Evolutionary conservation across 2,888 invertebrate species (phyloP).

Genomic region (Aplocera efformata): DNA sequence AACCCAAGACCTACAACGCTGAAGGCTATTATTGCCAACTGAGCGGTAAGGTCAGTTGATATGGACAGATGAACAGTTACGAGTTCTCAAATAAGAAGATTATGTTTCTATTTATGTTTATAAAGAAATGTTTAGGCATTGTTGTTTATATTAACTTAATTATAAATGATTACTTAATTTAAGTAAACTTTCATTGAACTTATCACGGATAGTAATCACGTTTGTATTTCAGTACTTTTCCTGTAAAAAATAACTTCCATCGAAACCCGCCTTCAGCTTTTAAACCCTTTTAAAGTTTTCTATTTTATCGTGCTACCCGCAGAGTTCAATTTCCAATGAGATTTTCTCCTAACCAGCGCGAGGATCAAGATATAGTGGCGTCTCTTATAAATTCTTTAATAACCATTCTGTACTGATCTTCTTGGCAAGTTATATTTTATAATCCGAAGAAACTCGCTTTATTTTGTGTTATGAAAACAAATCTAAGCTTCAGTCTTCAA

Average conservation of each 20-base stretch:
- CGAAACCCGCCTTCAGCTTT: neutral
- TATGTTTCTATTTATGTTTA: no score
- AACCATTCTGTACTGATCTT: constrained; percentile 5
- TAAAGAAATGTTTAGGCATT: no score
- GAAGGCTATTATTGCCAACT: no score
- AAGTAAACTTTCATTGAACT: constrained; percentile 10
- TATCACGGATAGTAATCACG: constrained; percentile 6
- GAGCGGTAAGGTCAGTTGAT: no score
- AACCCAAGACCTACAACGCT: no score
- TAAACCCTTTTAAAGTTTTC: neutral
- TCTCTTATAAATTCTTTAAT: neutral
- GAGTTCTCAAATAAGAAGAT: no score
- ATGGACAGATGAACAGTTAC: no score
- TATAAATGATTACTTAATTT: no score
- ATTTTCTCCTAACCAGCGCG: neutral
- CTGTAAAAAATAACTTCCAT: constrained; percentile 9
- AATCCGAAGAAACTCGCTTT: constrained; percentile 6
- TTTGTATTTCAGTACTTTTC: constrained; percentile 4
- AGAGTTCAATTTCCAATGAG: constrained; percentile 2
- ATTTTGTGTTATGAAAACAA: constrained; percentile 15
- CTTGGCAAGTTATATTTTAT: constrained; percentile 8
- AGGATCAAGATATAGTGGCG: constrained; percentile 7
- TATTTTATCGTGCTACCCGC: neutral
- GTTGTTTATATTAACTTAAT: no score
- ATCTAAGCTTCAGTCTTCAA: constrained; percentile 14